phyloP scores from a whole-genome alignment of 2,113 vertebrate genomes.

The Progne subis region DNA sequence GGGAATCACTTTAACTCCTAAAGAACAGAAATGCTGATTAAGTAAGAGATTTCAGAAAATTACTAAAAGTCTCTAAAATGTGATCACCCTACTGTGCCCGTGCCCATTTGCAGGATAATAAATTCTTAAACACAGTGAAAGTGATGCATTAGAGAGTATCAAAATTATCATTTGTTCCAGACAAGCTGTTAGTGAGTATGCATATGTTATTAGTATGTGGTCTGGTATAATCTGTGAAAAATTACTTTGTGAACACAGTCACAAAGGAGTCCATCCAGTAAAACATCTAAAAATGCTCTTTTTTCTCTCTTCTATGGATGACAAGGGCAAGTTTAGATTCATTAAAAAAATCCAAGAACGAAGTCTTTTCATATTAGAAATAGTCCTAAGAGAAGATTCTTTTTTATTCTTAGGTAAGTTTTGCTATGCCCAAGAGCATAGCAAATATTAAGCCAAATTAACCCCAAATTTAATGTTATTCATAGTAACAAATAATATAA shows the following conservation, averaged over 20 bases:
- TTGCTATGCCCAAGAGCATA: background rate
- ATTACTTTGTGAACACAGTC: constrained; percentile 1
- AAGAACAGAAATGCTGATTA: background rate
- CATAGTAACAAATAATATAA: background rate
- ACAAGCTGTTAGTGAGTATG: constrained; percentile 42
- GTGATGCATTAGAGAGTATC: constrained; percentile 39
- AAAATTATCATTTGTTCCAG: constrained; percentile 65
- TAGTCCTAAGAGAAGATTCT: background rate
- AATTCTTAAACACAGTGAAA: constrained; percentile 42
- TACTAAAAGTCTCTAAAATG: background rate
- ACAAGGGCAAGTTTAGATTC: background rate
- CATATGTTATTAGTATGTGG: constrained; percentile 58
- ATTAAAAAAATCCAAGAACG: background rate
- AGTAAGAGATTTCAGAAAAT: constrained; percentile 18
- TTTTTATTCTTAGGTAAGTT: background rate
- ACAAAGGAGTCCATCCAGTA: background rate
- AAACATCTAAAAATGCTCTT: constrained; percentile 13
- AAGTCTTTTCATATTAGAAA: background rate
- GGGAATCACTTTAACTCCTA: background rate
- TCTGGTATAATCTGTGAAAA: constrained; percentile 38
- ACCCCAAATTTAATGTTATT: background rate
- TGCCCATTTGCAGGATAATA: constrained; percentile 22
- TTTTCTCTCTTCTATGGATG: background rate
- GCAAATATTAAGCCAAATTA: background rate
- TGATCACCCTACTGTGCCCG: background rate